Evolutionary conservation across 2,113 vertebrate genomes (phyloP).

Genomic region (Leptodactylus fuscus): DNA sequence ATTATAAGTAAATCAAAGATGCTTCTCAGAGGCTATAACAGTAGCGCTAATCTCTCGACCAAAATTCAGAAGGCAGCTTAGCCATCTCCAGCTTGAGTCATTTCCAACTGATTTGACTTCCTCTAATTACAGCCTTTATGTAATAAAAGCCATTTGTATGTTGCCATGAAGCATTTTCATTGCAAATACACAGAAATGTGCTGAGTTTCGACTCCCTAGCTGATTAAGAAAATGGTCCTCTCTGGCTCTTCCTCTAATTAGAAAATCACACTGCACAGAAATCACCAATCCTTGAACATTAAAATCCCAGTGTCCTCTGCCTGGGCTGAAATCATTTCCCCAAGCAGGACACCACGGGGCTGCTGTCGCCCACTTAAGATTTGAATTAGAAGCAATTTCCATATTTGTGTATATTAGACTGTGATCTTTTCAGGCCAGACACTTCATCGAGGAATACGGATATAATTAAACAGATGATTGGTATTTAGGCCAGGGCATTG

Average conservation of each 20-base stretch:
- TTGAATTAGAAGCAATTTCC: slow-evolving; percentile 48
- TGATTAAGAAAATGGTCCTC: slow-evolving; percentile 77
- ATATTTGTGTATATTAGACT: slow-evolving; percentile 59
- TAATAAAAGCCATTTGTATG: slow-evolving; percentile 82
- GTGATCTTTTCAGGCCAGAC: slow-evolving; percentile 45
- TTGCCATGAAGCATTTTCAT: slow-evolving; percentile 76
- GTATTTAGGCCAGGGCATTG: slow-evolving; percentile 29
- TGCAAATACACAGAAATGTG: slow-evolving; percentile 79
- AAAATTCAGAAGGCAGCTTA: slow-evolving; percentile 82
- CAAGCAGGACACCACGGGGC: slow-evolving; percentile 64
- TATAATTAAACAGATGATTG: slow-evolving; percentile 47
- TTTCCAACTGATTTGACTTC: slow-evolving; percentile 87
- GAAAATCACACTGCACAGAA: slow-evolving; percentile 77
- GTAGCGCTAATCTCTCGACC: slow-evolving; percentile 79
- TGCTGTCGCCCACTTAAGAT: slow-evolving; percentile 53
- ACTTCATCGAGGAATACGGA: slow-evolving; percentile 45
- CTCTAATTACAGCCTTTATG: slow-evolving; percentile 84
- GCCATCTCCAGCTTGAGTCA: slow-evolving; percentile 77
- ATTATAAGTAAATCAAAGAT: slow-evolving; percentile 79
- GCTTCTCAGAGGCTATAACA: slow-evolving; percentile 73
- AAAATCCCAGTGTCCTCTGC: slow-evolving; percentile 74
- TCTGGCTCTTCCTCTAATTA: slow-evolving; percentile 78
- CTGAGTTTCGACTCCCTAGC: slow-evolving; percentile 77
- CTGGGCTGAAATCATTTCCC: slow-evolving; percentile 67
- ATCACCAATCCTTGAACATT: slow-evolving; percentile 76